These are phyloP conservation scores for Gymnoscopelus braueri DNA, from an alignment of 2,797 vertebrate species.

Conservation along the genomic window DNA sequence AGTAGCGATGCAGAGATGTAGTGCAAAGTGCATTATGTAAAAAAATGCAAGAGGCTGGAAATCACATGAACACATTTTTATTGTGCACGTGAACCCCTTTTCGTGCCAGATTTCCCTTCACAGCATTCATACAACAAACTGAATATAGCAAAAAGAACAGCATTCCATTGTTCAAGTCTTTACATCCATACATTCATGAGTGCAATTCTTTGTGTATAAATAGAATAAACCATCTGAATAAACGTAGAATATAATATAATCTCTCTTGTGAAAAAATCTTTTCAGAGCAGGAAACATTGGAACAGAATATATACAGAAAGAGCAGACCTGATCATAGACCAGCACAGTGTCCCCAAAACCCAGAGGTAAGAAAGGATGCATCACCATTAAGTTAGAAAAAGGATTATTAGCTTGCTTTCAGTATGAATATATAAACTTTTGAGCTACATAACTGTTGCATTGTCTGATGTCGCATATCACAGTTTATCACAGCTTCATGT, in stretches of 20 bases:
- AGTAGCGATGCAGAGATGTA: too few species aligned
- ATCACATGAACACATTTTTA: slow-evolving; percentile 14
- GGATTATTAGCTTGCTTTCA: slow-evolving; percentile 21
- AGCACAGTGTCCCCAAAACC: slow-evolving; percentile 67
- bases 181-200: slow-evolving; percentile 54
- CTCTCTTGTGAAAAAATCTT: slow-evolving; percentile 52
- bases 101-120: slow-evolving; percentile 58
- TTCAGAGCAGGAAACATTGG: slow-evolving; percentile 60
- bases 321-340: slow-evolving; percentile 38
- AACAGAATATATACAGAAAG: slow-evolving; percentile 50
- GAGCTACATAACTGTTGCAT: slow-evolving; percentile 51
- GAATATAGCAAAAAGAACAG: slow-evolving; percentile 33
- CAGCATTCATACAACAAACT: slow-evolving; percentile 52
- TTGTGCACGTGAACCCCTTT: slow-evolving; percentile 43
- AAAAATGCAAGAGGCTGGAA: not conserved
- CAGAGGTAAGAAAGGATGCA: slow-evolving; percentile 35
- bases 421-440: slow-evolving; percentile 58
- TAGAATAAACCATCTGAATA: slow-evolving; percentile 66
- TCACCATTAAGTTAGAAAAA: slow-evolving; percentile 23
- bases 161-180: slow-evolving; percentile 34
- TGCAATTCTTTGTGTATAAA: slow-evolving; percentile 63
- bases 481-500: too few species aligned
- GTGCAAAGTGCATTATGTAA: too few species aligned
- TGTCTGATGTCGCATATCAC: not conserved
- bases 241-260: slow-evolving; percentile 58